Percentiles rank a stretch among this genome's conserved stretches.
phyloP scores from a whole-genome alignment of 2,113 vertebrate species.

The Chamaetylas fuelleborni region DNA sequence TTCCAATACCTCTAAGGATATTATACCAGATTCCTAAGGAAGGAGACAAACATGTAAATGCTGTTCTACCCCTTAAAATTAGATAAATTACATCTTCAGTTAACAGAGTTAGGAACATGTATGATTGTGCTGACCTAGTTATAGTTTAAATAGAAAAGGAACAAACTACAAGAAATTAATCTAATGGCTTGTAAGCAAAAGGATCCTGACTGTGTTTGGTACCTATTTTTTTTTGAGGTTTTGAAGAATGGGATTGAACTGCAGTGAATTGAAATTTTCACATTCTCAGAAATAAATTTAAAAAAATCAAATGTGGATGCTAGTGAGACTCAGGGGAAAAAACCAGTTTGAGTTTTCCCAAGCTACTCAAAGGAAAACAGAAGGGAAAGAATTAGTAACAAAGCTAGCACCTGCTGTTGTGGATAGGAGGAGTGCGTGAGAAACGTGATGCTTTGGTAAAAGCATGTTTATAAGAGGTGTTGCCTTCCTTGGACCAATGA shows the following conservation, averaged over 20 bases:
- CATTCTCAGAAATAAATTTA: not conserved
- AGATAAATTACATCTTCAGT: not conserved
- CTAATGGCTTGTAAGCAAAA: not conserved
- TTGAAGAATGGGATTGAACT: not conserved
- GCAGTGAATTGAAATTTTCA: not conserved
- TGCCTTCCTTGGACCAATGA: too few relatives aligned
- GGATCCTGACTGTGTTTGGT: not conserved
- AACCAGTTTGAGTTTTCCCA: too few relatives aligned
- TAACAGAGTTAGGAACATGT: not conserved
- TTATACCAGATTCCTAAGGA: constrained; percentile 97
- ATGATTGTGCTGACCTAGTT: not conserved
- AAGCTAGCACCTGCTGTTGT: too few relatives aligned
- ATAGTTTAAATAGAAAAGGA: not conserved
- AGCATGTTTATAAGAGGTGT: too few relatives aligned
- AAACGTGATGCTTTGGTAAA: too few relatives aligned
- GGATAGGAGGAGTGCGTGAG: too few relatives aligned
- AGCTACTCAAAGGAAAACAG: too few relatives aligned
- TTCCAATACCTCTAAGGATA: constrained; percentile 91
- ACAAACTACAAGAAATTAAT: not conserved
- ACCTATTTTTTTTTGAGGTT: not conserved
- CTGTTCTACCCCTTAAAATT: not conserved
- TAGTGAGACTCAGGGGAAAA: too few relatives aligned
- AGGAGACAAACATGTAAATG: not conserved
- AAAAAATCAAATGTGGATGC: not conserved
- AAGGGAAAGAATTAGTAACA: too few relatives aligned